Conservation (phyloP, 2,113 vertebrate genomes). For the pig (Sus scrofa) region DNA sequence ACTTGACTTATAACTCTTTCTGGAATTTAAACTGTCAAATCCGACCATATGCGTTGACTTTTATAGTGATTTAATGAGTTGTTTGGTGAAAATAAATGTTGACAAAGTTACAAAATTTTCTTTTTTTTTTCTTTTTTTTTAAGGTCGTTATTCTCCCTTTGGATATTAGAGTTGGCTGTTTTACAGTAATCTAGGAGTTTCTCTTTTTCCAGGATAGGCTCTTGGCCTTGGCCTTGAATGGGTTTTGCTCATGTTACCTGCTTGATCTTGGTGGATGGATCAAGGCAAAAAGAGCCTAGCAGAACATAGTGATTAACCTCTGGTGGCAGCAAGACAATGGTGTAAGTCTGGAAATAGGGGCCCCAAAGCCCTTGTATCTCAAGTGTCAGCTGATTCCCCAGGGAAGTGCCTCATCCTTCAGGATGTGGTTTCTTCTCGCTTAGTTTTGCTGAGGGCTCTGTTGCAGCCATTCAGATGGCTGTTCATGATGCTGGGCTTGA, state of each 20-base stretch:
- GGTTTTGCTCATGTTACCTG: neutral
- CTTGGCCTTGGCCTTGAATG: neutral
- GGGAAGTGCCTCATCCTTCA: neutral
- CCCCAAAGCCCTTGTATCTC: neutral
- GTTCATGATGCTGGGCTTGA: neutral
- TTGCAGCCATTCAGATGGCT: neutral
- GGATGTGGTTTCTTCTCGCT: neutral
- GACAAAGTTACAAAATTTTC: constrained; percentile 75
- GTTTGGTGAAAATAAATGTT: constrained; percentile 84
- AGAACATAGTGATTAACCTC: neutral
- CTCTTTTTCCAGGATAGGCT: neutral
- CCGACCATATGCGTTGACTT: constrained; percentile 74
- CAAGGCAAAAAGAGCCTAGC: neutral
- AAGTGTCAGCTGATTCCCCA: neutral
- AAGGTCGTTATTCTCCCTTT: constrained; percentile 42
- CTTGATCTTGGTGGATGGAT: neutral
- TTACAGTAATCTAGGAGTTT: neutral
- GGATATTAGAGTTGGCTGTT: constrained; percentile 1
- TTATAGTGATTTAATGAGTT: constrained; percentile 84
- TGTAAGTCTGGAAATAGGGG: neutral
- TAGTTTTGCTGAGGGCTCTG: neutral
- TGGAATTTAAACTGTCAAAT: constrained; percentile 78
- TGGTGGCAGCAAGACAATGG: neutral
- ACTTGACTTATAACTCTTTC: constrained; percentile 79
- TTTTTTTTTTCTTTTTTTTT: neutral